Percentiles rank a stretch among this genome's conserved stretches.
These are phyloP conservation scores for Halocynthia aurantium DNA, from an alignment of 23 tunicate genomes.

Conservation along the genomic window DNA sequence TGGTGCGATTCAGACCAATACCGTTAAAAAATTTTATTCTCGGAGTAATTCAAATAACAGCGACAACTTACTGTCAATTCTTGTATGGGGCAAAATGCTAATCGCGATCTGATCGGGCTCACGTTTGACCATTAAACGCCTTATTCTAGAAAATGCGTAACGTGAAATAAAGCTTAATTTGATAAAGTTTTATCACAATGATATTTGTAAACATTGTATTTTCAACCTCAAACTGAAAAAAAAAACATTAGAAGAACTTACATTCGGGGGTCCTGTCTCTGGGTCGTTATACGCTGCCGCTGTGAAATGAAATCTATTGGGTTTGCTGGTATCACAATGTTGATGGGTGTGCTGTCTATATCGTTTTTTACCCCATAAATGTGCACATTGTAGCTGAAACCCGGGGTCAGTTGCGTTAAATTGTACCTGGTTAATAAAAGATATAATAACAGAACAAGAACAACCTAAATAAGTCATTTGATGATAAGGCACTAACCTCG, in stretches of 20 bases:
- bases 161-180: background rate
- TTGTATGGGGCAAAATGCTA: background rate
- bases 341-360: conserved; percentile 12
- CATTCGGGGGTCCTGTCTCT: background rate
- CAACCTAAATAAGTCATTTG: background rate
- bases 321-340: conserved; percentile 11
- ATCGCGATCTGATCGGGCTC: background rate
- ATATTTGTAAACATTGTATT: background rate
- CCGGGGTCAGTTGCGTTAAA: background rate
- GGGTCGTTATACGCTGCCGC: background rate
- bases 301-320: background rate
- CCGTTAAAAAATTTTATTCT: background rate
- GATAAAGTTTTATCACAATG: background rate
- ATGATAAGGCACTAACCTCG: background rate
- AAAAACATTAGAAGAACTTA: background rate
- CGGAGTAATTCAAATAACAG: background rate
- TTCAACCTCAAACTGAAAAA: background rate
- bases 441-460: background rate
- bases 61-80: conserved; percentile 12
- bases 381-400: conserved; percentile 2
- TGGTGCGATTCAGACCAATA: background rate
- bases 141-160: background rate
- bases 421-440: background rate
- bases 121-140: background rate
- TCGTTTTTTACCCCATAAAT: conserved; percentile 25